Conservation (phyloP, 2,888 invertebrate species). For the Hypselothyrea guttata region DNA sequence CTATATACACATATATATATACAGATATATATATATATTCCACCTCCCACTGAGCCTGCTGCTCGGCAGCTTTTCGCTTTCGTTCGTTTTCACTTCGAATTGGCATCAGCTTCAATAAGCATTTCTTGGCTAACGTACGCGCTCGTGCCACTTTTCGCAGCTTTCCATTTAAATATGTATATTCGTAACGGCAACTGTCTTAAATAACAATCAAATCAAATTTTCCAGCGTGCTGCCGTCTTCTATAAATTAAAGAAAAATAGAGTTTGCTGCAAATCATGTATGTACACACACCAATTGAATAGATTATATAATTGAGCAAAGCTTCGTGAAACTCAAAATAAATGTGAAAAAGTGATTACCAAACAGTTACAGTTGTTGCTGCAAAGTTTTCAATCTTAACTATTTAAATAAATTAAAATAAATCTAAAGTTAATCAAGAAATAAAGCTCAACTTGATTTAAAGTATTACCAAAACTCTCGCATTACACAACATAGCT, state of each 20-base stretch:
- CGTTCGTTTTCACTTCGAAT: slow-evolving; percentile 60
- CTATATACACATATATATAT: slow-evolving; percentile 1
- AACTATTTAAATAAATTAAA: not conserved
- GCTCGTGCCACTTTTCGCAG: slow-evolving; percentile 48
- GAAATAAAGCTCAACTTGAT: no score
- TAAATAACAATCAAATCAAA: slow-evolving; percentile 26
- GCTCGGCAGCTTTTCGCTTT: slow-evolving; percentile 63
- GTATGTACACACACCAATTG: not conserved
- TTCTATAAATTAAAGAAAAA: slow-evolving; percentile 61
- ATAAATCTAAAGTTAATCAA: no score
- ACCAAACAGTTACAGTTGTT: slow-evolving; percentile 48
- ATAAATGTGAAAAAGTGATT: slow-evolving; percentile 57
- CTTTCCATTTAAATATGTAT: slow-evolving; percentile 24
- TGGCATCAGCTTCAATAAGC: slow-evolving; percentile 59
- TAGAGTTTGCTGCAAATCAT: not conserved
- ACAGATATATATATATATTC: no score
- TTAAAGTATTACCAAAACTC: not conserved
- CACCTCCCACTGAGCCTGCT: slow-evolving; percentile 50
- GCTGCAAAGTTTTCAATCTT: no score
- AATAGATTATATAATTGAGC: slow-evolving; percentile 56
- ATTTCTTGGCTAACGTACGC: slow-evolving; percentile 31
- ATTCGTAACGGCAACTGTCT: slow-evolving; percentile 30
- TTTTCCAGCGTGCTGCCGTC: slow-evolving; percentile 39
- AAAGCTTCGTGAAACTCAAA: slow-evolving; percentile 39
- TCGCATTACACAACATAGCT: not conserved